These are phyloP conservation scores for Bombus confusus DNA, from an alignment of 1,140 invertebrate species.

Conservation along the genomic window DNA sequence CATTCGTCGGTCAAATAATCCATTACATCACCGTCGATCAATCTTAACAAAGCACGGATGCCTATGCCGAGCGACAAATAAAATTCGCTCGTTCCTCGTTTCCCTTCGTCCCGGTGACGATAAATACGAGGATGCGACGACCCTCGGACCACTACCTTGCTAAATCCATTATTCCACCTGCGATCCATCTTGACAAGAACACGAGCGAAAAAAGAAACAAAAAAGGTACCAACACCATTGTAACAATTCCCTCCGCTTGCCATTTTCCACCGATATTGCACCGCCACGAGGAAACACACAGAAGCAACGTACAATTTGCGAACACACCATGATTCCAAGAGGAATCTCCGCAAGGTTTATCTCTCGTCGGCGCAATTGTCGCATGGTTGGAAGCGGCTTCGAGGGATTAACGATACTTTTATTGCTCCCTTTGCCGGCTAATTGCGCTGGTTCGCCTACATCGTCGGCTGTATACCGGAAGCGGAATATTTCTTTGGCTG, in stretches of 20 bases:
- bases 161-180: constrained; percentile 21
- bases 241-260: neutral
- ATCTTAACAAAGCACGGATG: constrained; percentile 11
- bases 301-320: neutral
- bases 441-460: constrained; percentile 74
- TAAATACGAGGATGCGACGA: neutral
- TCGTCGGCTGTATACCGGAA: constrained; percentile 50
- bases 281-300: neutral
- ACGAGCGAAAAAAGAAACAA: neutral
- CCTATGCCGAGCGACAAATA: neutral
- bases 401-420: constrained; percentile 77
- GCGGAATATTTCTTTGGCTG: neutral
- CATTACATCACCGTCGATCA: neutral
- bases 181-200: neutral
- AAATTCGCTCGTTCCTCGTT: neutral
- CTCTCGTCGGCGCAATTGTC: constrained; percentile 69
- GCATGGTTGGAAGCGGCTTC: constrained; percentile 53
- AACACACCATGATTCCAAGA: constrained; percentile 8
- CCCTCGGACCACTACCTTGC: neutral
- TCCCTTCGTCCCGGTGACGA: neutral
- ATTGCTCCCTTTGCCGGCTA: constrained; percentile 72
- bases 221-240: neutral
- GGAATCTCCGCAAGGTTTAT: constrained; percentile 63
- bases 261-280: neutral
- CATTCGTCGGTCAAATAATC: neutral